phyloP scores from a whole-genome alignment of 2,797 vertebrate species.

The Bothrops alternatus region DNA sequence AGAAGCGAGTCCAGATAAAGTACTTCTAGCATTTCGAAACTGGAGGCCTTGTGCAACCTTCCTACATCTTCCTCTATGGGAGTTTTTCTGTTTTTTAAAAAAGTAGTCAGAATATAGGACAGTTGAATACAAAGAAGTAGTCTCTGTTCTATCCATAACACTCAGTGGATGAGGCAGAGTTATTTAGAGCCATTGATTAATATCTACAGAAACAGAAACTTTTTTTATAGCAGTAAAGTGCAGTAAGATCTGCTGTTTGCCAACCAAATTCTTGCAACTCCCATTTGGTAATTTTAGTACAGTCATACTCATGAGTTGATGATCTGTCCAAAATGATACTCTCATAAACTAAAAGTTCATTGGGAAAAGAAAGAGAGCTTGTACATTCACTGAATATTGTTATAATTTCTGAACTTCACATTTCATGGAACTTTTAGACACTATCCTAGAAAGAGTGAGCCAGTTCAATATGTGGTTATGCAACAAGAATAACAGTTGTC shows the following conservation, averaged over 20 bases:
- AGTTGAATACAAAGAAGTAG: background rate
- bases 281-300: background rate
- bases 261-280: background rate
- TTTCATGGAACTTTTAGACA: background rate
- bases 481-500: background rate
- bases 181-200: background rate
- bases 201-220: background rate
- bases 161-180: background rate
- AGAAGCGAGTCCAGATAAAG: background rate
- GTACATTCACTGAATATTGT: background rate
- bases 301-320: background rate
- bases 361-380: background rate
- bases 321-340: background rate
- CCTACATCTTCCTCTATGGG: background rate
- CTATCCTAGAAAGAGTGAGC: background rate
- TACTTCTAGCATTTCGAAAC: background rate
- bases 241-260: background rate
- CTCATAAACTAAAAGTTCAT: background rate
- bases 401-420: background rate
- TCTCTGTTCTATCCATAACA: background rate
- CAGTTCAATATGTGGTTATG: background rate
- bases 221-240: background rate
- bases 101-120: background rate
- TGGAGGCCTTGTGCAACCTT: background rate
- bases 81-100: background rate